Evolutionary conservation across 2,797 vertebrate genomes (phyloP).

Genomic region (Peromyscus eremicus): DNA sequence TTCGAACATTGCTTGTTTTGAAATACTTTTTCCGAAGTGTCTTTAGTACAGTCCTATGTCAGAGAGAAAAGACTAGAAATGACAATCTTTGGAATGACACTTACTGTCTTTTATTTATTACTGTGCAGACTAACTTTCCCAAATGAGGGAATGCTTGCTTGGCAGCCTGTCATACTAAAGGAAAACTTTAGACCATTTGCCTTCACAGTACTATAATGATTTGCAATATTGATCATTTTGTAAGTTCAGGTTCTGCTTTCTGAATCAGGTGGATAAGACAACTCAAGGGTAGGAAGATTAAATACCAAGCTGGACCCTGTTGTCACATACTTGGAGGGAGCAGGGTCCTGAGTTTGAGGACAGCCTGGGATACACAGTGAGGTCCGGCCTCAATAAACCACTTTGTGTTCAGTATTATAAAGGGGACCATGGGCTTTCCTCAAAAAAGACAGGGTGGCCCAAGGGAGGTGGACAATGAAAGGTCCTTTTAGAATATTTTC

Average conservation of each 20-base stretch:
- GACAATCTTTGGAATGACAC: slow-evolving; percentile 19
- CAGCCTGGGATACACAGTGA: not conserved
- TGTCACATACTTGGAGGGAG: not conserved
- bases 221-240: slow-evolving; percentile 14
- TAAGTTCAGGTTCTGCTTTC: not conserved
- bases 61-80: slow-evolving; percentile 39
- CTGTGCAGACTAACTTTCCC: slow-evolving; percentile 42
- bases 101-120: slow-evolving; percentile 57
- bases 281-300: not conserved
- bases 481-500: not conserved
- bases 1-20: slow-evolving; percentile 64
- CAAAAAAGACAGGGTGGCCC: not conserved
- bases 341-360: not conserved
- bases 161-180: not conserved
- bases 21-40: slow-evolving; percentile 48
- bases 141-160: slow-evolving; percentile 58
- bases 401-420: not conserved
- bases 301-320: not conserved
- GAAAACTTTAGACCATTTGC: slow-evolving; percentile 21
- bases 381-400: not conserved
- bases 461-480: not conserved
- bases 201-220: slow-evolving; percentile 35
- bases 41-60: slow-evolving; percentile 8
- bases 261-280: not conserved
- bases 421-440: not conserved